Evolutionary conservation across 1,140 invertebrate species (phyloP).

Genomic region (Diachasma alloeum): DNA sequence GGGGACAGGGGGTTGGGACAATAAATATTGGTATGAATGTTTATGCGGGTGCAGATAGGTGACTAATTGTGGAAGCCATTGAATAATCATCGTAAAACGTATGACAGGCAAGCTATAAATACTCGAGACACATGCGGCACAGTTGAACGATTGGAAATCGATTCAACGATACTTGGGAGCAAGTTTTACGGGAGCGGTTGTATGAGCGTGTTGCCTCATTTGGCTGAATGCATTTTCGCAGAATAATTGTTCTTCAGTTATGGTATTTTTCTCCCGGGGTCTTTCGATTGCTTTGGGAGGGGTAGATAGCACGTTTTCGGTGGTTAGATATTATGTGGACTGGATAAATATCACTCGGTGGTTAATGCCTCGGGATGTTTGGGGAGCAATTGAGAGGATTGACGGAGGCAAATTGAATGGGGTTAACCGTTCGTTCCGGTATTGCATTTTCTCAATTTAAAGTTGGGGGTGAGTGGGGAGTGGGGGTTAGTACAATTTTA

Average conservation of each 20-base stretch:
- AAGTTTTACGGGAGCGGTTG: not conserved
- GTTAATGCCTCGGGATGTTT: not conserved
- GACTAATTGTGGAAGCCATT: constrained; percentile 9
- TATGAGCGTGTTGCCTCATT: not conserved
- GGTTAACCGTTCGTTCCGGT: not conserved
- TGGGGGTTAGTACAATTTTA: not conserved
- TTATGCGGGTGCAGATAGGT: not conserved
- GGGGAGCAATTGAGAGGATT: not conserved
- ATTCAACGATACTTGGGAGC: not conserved
- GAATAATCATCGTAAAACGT: constrained; percentile 7
- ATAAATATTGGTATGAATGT: not conserved
- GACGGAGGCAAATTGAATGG: not conserved
- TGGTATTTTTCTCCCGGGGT: not conserved
- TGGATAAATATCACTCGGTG: not conserved
- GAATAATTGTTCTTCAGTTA: not conserved
- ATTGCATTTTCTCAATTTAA: not conserved
- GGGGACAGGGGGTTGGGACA: not conserved
- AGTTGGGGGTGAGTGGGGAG: not conserved
- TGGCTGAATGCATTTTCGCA: not conserved
- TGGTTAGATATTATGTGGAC: not conserved
- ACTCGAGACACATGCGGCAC: constrained; percentile 4
- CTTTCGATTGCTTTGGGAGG: not conserved
- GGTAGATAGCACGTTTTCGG: not conserved
- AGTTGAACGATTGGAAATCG: constrained; percentile 13
- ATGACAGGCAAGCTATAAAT: constrained; percentile 10